Base-by-base conservation (phyloP, 2,797 vertebrate genomes). In the Coregonus sp. region DNA sequence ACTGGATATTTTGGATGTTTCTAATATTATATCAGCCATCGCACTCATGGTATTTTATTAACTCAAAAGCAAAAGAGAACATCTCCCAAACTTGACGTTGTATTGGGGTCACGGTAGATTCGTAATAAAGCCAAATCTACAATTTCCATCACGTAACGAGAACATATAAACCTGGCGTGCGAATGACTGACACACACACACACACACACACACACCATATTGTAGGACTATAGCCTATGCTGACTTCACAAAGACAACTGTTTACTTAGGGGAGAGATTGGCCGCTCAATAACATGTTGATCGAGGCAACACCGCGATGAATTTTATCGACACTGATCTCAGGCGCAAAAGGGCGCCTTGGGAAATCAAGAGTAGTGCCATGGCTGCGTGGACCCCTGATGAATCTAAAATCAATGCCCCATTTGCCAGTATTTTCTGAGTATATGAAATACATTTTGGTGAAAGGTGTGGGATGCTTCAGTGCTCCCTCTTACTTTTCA, bases 281-380 rank as follows among this genome's bases (percentile, higher is more conserved):
- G 89, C 88, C 89, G 90, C 91, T 93, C 92, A 90, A 93, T 95
- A 94, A 92, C 92, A 91, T 91, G 92, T 92, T 93, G 92, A 93
- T 94, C 88, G 92, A 92, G 87, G 89, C 90, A 93, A 92, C 88
- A 92, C 90, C 91, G 92, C 91, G 93, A 95, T 95, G 92, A 91
- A 93, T 94, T 93, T 93, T 94, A 95, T 95, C 93, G 95, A 95
- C 94, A 93, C 93, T 93, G 94, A 95, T 95, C 92, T 94, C 93
- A 91, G 91, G 92, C 90, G 92, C 91, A 92, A 94, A 95, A 90
- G 88, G 93, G 93, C 88, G 93, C 86, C 94, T 93, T 81, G 95
- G 95, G 95, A 96, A 96, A 96, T 96, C 95, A 95, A 73, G 72
- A 77, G 79, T 91, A 95, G 94, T 93, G 94, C 90, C 88, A 84